phyloP scores from a whole-genome alignment of 2,113 vertebrate species.

The Rhinoderma darwinii region DNA sequence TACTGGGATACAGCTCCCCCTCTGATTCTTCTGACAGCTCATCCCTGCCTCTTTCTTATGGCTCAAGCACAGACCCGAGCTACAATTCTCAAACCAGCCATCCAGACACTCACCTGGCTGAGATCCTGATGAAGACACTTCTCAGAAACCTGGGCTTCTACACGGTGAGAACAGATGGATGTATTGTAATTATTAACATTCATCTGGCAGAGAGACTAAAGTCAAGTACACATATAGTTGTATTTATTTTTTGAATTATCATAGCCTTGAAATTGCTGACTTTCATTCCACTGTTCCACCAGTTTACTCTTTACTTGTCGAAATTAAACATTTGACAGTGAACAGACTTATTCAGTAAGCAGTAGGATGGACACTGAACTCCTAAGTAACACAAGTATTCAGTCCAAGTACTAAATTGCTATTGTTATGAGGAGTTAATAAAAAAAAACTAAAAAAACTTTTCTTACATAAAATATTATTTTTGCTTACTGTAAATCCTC shows the following conservation, averaged over 20 bases:
- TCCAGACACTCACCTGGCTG: constrained; percentile 94
- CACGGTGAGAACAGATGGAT: constrained; percentile 74
- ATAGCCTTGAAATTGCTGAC: too few species aligned
- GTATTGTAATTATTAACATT: not conserved
- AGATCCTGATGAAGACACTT: constrained; percentile 98
- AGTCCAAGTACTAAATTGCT: too few species aligned
- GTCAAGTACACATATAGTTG: not conserved
- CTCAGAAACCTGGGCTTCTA: constrained; percentile 97
- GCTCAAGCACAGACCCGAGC: constrained; percentile 73
- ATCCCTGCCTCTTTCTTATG: constrained; percentile 74
- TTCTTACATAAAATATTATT: too few species aligned
- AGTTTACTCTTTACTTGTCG: too few species aligned
- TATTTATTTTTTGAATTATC: not conserved
- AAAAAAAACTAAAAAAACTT: too few species aligned
- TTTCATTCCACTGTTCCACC: not conserved
- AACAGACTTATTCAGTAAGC: too few species aligned
- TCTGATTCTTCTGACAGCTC: constrained; percentile 84
- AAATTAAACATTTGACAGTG: too few species aligned
- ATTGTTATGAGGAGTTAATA: too few species aligned
- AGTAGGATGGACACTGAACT: too few species aligned
- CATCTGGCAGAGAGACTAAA: not conserved
- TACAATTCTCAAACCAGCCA: constrained; percentile 78
- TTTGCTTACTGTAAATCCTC: too few species aligned
- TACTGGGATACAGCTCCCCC: constrained; percentile 92
- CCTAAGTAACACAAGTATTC: too few species aligned